Evolutionary conservation across 2,888 invertebrate genomes (phyloP).

Genomic region (Drosophila nr. perissopoda): DNA sequence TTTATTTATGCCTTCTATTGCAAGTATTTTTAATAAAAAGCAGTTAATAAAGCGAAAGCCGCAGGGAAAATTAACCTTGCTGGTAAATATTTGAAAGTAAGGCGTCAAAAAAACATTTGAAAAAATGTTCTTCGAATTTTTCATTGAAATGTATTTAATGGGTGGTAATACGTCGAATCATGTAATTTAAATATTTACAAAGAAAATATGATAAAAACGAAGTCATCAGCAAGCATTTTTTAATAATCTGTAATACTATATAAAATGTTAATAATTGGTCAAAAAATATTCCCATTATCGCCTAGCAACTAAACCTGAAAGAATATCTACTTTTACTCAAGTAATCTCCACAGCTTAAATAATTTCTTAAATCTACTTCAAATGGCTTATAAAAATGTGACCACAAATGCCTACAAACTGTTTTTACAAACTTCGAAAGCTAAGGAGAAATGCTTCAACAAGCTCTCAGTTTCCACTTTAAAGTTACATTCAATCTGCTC

Average conservation of each 20-base stretch:
- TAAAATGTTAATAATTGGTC: neutral
- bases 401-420: neutral
- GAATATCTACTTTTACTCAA: neutral
- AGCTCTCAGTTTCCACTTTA: conserved; percentile 17
- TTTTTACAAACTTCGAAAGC: neutral
- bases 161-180: neutral
- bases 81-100: neutral
- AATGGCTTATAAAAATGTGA: neutral
- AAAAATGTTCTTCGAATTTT: neutral
- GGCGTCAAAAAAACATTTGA: neutral
- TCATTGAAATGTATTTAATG: neutral
- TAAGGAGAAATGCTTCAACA: neutral
- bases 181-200: neutral
- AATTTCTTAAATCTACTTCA: neutral
- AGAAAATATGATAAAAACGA: neutral
- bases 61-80: neutral
- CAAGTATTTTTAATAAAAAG: conserved; percentile 18
- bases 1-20: conserved; percentile 2
- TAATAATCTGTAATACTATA: neutral
- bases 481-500: conserved; percentile 11
- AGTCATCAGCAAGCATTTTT: neutral
- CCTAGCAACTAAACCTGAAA: neutral
- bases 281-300: neutral
- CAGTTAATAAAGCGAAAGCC: conserved; percentile 28
- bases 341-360: neutral